These are phyloP conservation scores for Cavia porcellus DNA, from an alignment of 2,113 vertebrate species.

Conservation along the genomic window DNA sequence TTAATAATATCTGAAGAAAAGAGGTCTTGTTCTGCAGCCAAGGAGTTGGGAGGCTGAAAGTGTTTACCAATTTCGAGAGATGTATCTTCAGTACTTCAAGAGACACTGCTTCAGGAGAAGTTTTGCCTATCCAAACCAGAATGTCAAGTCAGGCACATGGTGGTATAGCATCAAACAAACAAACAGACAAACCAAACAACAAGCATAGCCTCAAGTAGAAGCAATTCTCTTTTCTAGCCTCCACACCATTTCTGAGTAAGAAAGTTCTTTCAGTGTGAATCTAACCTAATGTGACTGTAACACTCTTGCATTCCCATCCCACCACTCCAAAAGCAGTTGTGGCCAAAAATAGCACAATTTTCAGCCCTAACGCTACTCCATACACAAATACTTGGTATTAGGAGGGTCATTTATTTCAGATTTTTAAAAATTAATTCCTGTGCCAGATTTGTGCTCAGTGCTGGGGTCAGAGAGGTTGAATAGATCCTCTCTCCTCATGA, in stretches of 20 bases:
- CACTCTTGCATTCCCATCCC: not conserved
- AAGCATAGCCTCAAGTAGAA: not conserved
- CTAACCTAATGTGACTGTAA: not conserved
- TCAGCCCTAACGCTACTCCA: conserved; percentile 20
- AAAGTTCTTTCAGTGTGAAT: conserved; percentile 40
- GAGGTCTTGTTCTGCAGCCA: not conserved
- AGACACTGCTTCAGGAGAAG: not conserved
- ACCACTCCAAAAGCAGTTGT: conserved; percentile 4
- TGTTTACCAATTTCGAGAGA: not conserved
- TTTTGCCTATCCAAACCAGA: conserved; percentile 24
- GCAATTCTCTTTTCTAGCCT: not conserved
- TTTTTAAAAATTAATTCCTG: not conserved
- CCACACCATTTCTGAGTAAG: not conserved
- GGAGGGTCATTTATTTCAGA: conserved; percentile 52
- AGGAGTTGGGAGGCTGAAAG: not conserved
- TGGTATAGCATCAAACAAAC: not conserved
- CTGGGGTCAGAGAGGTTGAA: not conserved
- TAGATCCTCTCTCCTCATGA: not conserved
- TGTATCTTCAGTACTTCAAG: not conserved
- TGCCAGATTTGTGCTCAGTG: not conserved
- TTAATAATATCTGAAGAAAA: not conserved
- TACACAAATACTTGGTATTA: not conserved
- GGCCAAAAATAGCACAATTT: not conserved
- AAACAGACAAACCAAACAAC: not conserved
- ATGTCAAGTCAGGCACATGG: not conserved